phyloP scores from a whole-genome alignment of 2,888 invertebrate genomes.

The Sphaerophoria rueppellii region DNA sequence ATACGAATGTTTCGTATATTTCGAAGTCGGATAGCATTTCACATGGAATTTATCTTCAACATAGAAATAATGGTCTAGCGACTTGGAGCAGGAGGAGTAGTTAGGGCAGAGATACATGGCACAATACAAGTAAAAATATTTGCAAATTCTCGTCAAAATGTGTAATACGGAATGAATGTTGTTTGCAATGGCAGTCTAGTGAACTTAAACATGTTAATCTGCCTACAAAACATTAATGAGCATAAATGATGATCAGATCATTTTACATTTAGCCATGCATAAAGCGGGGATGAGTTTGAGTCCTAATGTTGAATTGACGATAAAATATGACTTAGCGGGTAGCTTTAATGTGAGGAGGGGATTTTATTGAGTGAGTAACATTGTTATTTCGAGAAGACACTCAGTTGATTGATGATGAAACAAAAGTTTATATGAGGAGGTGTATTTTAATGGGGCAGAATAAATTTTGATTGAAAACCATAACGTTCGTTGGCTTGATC shows the following conservation, averaged over 20 bases:
- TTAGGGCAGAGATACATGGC: conserved; percentile 17
- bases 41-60: conserved; percentile 27
- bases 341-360: not conserved
- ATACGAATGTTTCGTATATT: conserved; percentile 45
- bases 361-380: conserved; percentile 1
- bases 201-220: conserved; percentile 65
- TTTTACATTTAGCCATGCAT: conserved; percentile 37
- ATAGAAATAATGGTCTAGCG: conserved; percentile 40
- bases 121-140: conserved; percentile 3
- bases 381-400: not conserved
- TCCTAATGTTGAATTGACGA: conserved; percentile 52
- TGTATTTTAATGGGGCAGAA: too few species aligned
- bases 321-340: conserved; percentile 47
- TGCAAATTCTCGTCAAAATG: conserved; percentile 16
- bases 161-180: not conserved
- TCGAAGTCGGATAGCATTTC: conserved; percentile 36
- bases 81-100: conserved; percentile 23
- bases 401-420: not conserved
- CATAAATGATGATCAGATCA: conserved; percentile 64
- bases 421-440: not conserved
- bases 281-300: conserved; percentile 25
- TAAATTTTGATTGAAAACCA: too few species aligned
- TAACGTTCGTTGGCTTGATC: too few species aligned
- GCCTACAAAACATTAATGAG: conserved; percentile 67
- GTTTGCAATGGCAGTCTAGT: conserved; percentile 15